These are phyloP conservation scores for Ibycter americanus DNA, from an alignment of 2,797 vertebrate genomes.

Conservation along the genomic window DNA sequence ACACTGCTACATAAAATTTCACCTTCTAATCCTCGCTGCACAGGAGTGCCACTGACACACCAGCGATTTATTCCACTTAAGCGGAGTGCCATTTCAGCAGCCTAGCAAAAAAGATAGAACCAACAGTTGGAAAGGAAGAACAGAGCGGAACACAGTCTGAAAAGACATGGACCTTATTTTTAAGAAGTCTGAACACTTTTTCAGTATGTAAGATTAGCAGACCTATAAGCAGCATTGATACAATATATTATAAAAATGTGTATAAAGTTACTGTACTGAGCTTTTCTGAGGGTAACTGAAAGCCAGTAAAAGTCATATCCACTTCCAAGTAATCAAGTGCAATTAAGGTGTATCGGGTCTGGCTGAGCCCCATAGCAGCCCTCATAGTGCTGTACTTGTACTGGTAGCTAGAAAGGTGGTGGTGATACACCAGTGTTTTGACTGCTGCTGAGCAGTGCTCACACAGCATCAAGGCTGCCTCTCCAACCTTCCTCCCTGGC, in stretches of 20 bases:
- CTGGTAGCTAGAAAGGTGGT: too few relatives aligned
- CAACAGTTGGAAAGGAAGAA: neutral
- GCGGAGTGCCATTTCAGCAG: slow-evolving; percentile 97
- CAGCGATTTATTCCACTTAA: slow-evolving; percentile 94
- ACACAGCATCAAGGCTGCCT: too few relatives aligned
- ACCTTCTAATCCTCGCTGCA: slow-evolving; percentile 97
- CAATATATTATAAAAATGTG: neutral
- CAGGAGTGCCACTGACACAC: slow-evolving; percentile 98
- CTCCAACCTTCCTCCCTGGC: too few relatives aligned
- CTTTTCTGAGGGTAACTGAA: neutral
- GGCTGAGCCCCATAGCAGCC: too few relatives aligned
- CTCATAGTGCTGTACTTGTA: too few relatives aligned
- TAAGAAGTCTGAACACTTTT: neutral
- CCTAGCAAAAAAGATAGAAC: slow-evolving; percentile 74
- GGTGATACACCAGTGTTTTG: too few relatives aligned
- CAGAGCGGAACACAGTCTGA: neutral
- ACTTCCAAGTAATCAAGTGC: neutral
- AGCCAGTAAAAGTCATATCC: neutral
- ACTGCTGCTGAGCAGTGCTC: too few relatives aligned
- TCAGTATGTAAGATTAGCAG: neutral
- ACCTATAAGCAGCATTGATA: neutral
- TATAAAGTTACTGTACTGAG: neutral
- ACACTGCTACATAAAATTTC: neutral
- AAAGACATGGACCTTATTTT: accelerated
- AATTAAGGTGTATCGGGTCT: neutral